Evolutionary conservation across 1,140 invertebrate species (phyloP), one percentile per base, ranked within the genome.

Genomic region (Dysdera silvatica): DNA sequence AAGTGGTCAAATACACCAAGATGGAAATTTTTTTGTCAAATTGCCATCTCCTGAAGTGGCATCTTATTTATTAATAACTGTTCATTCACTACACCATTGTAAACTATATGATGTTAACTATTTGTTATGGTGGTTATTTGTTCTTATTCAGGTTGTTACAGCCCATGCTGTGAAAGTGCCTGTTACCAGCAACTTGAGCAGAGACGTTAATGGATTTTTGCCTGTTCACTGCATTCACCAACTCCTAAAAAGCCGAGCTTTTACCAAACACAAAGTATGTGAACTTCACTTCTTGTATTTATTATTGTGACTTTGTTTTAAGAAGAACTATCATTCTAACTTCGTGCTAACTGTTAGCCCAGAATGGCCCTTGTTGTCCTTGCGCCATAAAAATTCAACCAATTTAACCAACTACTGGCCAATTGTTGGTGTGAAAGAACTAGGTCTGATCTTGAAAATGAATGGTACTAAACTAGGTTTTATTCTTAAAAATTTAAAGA

Each of bases 211-310:
- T 2, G 94, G 95, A 20, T 98, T 95, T 78, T 76, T 99, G 57
- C 95, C 95, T 0, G 89, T 98, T 26, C 95, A 99, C 76, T 98
- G 95, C 74, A 95, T 99, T 61, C 92, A 96, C 75, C 95, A 98
- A 71, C 76, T 98, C 16, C 78, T 99, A 0, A 95, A 96, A 74
- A 95, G 90, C 28, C 78, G 94, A 70, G 91, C 93, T 4, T 98
- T 98, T 73, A 90, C 92, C 0, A 97, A 97, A 77, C 88, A 99
- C 72, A 91, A 91, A 74, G 92, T 79, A 59, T 51, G 26, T 8
- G 35, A 51, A 4, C 7, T 16, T 32, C 29, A 33, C 10, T 52
- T 29, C 28, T 35, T 20, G 7, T 26, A 37, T 14, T 2, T 37
- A 14, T 37, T 37, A 37, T 1, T 37, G 1, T n/a, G 12, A n/a